Base-by-base conservation (phyloP, 2,797 vertebrate species). In the Enteromius afrohamiltoni region DNA sequence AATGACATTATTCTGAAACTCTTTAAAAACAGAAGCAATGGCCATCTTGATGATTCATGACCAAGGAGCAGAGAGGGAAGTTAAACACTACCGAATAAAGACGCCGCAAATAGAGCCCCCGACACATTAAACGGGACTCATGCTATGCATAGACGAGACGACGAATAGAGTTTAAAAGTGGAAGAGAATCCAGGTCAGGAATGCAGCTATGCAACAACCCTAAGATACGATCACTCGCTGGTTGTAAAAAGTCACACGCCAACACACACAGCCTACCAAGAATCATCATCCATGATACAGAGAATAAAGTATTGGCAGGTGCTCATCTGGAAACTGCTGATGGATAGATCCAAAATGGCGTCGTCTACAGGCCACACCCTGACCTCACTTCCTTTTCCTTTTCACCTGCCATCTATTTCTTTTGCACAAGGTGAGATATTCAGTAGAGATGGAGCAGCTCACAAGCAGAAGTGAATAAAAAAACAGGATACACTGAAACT, bases 251-350 rank as follows among this genome's bases (percentile, higher is more conserved):
- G 42, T 0, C 13, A 23, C 67, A 86, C 16, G 31, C 34, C n/a
- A 58, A 51, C 47, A 71, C 21, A 71, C 45, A 14, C 6, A 79
- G 88, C 92, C 89, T 91, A 93, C 91, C 91, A 76, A 91, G 90
- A 87, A 93, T 91, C 82, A 93, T 88, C 92, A 93, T 94, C 90
- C 87, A 87, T 71, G 64, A 42, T 42, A 85, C 13, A 31, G 62
- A 45, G 58, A 51, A 82, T 58, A 31, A 62, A 11, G 53, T 14
- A 2, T 2, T 4, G 40, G 23, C 7, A 51, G 49, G 7, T 31
- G 17, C 45, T 51, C 17, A 67, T 40, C 13, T 85, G 29, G 62
- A 79, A 71, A 42, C 53, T 47, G 13, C 69, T 71, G 53, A 81
- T 73, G 42, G 73, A 85, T n/a, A 51, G 65, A 85, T 73, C 40